A percentile compares a stretch with the other conserved stretches of the same genome.
phyloP scores from a whole-genome alignment of 2,888 invertebrate species.

The Zygogramma bicolorata region DNA sequence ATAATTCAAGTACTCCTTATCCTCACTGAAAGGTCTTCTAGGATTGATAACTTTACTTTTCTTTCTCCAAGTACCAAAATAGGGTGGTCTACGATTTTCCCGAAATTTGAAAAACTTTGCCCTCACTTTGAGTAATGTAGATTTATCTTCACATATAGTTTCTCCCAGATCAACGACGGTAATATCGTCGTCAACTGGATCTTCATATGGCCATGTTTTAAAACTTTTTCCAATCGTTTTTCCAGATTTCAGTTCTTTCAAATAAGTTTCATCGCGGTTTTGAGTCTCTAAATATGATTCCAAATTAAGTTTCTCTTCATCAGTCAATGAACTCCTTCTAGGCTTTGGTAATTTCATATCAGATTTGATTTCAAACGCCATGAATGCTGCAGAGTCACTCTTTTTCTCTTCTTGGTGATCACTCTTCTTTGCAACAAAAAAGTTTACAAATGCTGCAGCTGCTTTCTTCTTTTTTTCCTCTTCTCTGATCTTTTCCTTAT shows the following conservation, averaged over 20 bases:
- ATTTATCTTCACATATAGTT: slow-evolving; percentile 72
- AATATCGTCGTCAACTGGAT: slow-evolving; percentile 75
- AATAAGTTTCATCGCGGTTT: slow-evolving; percentile 70
- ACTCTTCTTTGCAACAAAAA: slow-evolving; percentile 78
- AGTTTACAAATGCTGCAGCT: slow-evolving; percentile 83
- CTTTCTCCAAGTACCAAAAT: slow-evolving; percentile 98
- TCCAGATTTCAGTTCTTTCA: slow-evolving; percentile 72
- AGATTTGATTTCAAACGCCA: slow-evolving; percentile 81
- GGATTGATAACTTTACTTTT: slow-evolving; percentile 74
- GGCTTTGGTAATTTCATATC: slow-evolving; percentile 90
- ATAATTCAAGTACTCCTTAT: slow-evolving; percentile 87
- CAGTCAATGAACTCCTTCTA: slow-evolving; percentile 71
- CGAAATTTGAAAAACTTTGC: slow-evolving; percentile 91
- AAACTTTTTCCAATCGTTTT: slow-evolving; percentile 67
- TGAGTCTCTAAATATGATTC: slow-evolving; percentile 69
- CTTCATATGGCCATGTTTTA: slow-evolving; percentile 77
- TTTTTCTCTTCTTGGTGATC: slow-evolving; percentile 49
- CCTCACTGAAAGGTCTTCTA: slow-evolving; percentile 82
- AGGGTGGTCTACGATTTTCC: slow-evolving; percentile 94
- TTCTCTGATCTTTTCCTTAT: slow-evolving; percentile 75
- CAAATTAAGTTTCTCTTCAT: slow-evolving; percentile 69
- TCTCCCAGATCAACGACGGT: slow-evolving; percentile 75
- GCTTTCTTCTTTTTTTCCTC: slow-evolving; percentile 83
- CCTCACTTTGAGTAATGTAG: slow-evolving; percentile 70
- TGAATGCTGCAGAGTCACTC: slow-evolving; percentile 67